Percentiles rank a stretch among this genome's conserved stretches.
Evolutionary conservation across 2,113 vertebrate species (phyloP).

Genomic region (Fregata magnificens): DNA sequence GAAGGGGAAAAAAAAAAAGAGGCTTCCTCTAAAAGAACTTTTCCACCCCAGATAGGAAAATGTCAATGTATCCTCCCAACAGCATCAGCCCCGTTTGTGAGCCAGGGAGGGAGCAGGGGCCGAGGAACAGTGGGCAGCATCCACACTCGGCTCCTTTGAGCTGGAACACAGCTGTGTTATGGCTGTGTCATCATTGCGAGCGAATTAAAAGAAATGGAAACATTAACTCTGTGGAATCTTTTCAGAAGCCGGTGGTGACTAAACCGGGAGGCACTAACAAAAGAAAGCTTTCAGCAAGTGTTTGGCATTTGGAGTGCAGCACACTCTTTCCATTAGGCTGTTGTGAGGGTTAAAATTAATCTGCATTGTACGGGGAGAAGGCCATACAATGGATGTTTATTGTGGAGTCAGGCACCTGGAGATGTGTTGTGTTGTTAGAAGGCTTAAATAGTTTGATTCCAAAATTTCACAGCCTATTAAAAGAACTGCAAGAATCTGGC

Average conservation of each 20-base stretch:
- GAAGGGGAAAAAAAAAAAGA: background rate
- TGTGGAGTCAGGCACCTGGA: slow-evolving; percentile 44
- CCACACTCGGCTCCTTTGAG: slow-evolving; percentile 59
- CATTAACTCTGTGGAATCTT: slow-evolving; percentile 76
- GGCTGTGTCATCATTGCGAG: slow-evolving; percentile 69
- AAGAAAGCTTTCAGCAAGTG: slow-evolving; percentile 73
- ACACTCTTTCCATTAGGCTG: slow-evolving; percentile 41
- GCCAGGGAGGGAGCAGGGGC: slow-evolving; percentile 67
- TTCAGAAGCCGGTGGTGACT: slow-evolving; percentile 71
- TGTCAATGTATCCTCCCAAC: slow-evolving; percentile 65
- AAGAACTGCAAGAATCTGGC: background rate
- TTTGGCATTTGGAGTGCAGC: slow-evolving; percentile 24
- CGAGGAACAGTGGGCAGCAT: slow-evolving; percentile 71
- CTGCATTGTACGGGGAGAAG: background rate
- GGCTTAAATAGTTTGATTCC: slow-evolving; percentile 17
- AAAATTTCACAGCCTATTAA: slow-evolving; percentile 34
- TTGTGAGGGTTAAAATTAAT: slow-evolving; percentile 61
- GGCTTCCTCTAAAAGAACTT: slow-evolving; percentile 65
- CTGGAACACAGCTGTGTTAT: slow-evolving; percentile 76
- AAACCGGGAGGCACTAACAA: slow-evolving; percentile 64
- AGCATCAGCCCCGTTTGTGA: slow-evolving; percentile 50
- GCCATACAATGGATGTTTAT: background rate
- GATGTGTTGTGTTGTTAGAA: slow-evolving; percentile 30
- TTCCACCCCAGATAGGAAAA: slow-evolving; percentile 69
- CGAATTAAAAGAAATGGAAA: slow-evolving; percentile 77